These are phyloP conservation scores for Andrena chrysosceles DNA, from an alignment of 2,888 invertebrate species.

Conservation along the genomic window DNA sequence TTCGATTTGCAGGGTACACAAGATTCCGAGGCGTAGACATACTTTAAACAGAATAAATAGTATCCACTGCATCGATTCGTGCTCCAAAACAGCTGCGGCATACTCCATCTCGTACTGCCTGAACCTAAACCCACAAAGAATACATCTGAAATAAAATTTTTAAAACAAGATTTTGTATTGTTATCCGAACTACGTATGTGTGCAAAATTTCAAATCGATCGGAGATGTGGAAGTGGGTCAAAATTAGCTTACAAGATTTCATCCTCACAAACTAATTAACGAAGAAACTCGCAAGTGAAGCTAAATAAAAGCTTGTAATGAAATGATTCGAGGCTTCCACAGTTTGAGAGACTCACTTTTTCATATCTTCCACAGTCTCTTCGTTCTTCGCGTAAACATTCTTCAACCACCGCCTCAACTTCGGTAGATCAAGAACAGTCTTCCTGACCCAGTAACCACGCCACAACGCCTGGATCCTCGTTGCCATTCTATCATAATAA, in stretches of 20 bases:
- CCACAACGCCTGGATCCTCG: conserved; percentile 77
- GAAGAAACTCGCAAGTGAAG: too few relatives aligned
- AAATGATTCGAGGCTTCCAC: neutral
- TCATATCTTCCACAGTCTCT: conserved; percentile 67
- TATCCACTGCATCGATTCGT: conserved; percentile 76
- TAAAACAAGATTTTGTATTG: too few relatives aligned
- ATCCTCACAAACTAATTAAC: too few relatives aligned
- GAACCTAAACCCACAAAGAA: conserved; percentile 60
- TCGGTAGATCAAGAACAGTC: conserved; percentile 55
- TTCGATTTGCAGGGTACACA: too few relatives aligned
- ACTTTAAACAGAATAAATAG: conserved; percentile 80
- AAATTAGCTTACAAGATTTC: too few relatives aligned
- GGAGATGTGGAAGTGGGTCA: too few relatives aligned
- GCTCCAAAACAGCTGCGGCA: conserved; percentile 62
- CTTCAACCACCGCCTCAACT: conserved; percentile 69
- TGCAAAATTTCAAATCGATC: too few relatives aligned
- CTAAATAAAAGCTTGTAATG: neutral
- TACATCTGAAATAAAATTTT: too few relatives aligned
- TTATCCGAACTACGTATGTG: too few relatives aligned
- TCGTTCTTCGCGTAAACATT: conserved; percentile 68
- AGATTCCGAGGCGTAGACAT: neutral
- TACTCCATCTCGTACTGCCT: conserved; percentile 56
- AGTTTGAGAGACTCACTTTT: conserved; percentile 50
- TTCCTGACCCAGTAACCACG: conserved; percentile 74
- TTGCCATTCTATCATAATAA: conserved; percentile 73